These are phyloP conservation scores for Berghia stephanieae DNA, from an alignment of 1,140 invertebrate species.

Conservation along the genomic window DNA sequence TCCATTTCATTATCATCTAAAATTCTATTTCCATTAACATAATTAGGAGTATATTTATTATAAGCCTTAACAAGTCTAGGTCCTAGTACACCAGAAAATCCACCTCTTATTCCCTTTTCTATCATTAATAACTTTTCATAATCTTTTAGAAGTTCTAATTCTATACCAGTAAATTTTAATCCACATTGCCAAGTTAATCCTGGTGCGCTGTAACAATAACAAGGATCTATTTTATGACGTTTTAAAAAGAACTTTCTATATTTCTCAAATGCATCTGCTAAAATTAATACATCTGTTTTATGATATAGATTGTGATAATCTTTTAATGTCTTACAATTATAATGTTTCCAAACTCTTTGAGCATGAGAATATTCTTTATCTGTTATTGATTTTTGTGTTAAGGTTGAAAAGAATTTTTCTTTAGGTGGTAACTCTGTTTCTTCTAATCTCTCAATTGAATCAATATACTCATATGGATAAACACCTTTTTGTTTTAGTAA, in stretches of 20 bases:
- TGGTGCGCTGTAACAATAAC: slow-evolving; percentile 47
- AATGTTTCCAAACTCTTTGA: slow-evolving; percentile 30
- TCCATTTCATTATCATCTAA: slow-evolving; percentile 11
- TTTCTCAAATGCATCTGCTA: slow-evolving; percentile 67
- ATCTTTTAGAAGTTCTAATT: slow-evolving; percentile 42
- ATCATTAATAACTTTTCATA: slow-evolving; percentile 25
- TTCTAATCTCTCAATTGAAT: slow-evolving; percentile 47
- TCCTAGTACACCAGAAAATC: slow-evolving; percentile 36
- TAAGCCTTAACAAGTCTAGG: slow-evolving; percentile 21
- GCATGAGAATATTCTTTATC: slow-evolving; percentile 27
- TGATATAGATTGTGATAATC: slow-evolving; percentile 34
- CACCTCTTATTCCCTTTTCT: slow-evolving; percentile 29
- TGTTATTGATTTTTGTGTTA: slow-evolving; percentile 28
- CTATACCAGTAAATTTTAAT: slow-evolving; percentile 41
- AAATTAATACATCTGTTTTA: slow-evolving; percentile 27
- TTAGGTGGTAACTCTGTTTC: slow-evolving; percentile 44
- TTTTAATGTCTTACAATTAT: slow-evolving; percentile 31
- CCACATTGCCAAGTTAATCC: slow-evolving; percentile 50
- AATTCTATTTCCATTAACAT: slow-evolving; percentile 15
- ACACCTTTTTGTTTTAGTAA: slow-evolving; percentile 46
- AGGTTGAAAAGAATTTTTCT: slow-evolving; percentile 33
- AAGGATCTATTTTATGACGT: slow-evolving; percentile 46
- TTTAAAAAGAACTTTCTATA: slow-evolving; percentile 47
- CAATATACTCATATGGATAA: slow-evolving; percentile 54
- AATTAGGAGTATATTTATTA: slow-evolving; percentile 29